Percentiles rank a stretch among this genome's conserved stretches.
Evolutionary conservation across 2,113 vertebrate genomes (phyloP).

Genomic region (Cyanoramphus novaezelandiae): DNA sequence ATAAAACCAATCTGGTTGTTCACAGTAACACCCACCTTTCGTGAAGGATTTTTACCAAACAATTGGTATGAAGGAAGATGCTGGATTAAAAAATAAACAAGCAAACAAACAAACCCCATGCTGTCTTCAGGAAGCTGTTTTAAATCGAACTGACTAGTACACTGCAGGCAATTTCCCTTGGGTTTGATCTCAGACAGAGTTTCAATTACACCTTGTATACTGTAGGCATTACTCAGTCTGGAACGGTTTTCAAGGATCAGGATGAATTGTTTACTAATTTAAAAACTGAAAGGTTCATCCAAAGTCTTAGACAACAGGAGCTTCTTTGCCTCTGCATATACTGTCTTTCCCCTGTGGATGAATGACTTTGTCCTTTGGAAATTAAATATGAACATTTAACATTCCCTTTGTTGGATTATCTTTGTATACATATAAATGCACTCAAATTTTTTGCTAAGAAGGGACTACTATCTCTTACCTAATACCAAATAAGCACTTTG

Average conservation of each 20-base stretch:
- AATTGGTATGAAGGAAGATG: neutral
- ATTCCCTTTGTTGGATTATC: neutral
- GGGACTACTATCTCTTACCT: neutral
- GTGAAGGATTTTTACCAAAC: neutral
- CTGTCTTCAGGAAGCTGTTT: neutral
- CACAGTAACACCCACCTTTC: neutral
- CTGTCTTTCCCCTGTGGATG: neutral
- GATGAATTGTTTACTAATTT: neutral
- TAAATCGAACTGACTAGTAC: neutral
- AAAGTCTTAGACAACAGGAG: neutral
- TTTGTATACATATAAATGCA: neutral
- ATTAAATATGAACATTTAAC: neutral
- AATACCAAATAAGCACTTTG: neutral
- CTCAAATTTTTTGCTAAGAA: neutral
- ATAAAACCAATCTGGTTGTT: neutral
- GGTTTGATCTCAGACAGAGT: neutral
- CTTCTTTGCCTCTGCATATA: neutral
- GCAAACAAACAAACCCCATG: neutral
- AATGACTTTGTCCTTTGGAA: neutral
- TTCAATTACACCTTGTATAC: slow-evolving; percentile 34
- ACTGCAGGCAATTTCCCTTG: slow-evolving; percentile 11
- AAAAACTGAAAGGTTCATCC: neutral
- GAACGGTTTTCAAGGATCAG: slow-evolving; percentile 8
- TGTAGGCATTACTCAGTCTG: slow-evolving; percentile 18
- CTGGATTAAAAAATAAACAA: neutral